These are phyloP conservation scores for Paralinhomoeus sp. DNA, from an alignment of 2,888 invertebrate genomes.

Conservation along the genomic window DNA sequence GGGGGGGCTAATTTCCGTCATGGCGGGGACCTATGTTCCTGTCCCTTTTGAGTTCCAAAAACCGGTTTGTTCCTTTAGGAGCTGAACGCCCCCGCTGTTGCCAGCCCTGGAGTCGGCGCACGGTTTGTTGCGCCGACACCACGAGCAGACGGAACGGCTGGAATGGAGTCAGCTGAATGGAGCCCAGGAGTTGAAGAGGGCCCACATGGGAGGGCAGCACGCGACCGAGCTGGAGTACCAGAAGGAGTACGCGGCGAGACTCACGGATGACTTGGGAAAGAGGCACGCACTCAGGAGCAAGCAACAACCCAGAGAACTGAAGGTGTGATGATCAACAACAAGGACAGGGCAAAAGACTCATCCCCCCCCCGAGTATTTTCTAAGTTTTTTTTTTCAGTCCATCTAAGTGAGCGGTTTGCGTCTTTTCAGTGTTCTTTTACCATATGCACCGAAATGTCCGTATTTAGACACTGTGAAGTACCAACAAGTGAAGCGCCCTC, in stretches of 20 bases:
- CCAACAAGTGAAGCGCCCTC: too few species aligned
- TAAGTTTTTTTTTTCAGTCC: too few species aligned
- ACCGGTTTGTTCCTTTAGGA: slow-evolving; percentile 44
- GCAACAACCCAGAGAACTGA: slow-evolving; percentile 93
- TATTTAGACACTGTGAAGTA: too few species aligned
- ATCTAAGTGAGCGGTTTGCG: too few species aligned
- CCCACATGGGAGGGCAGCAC: slow-evolving; percentile 7
- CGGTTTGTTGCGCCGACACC: slow-evolving; percentile 71
- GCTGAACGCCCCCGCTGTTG: slow-evolving; percentile 68
- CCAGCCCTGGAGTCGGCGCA: slow-evolving; percentile 87
- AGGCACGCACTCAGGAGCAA: slow-evolving; percentile 88
- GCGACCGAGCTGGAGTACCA: slow-evolving; percentile 19
- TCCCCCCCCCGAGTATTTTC: too few species aligned
- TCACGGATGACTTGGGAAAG: slow-evolving; percentile 75
- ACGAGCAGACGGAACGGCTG: slow-evolving; percentile 82
- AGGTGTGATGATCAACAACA: slow-evolving; percentile 36
- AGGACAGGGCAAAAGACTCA: too few species aligned
- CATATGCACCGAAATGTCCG: too few species aligned
- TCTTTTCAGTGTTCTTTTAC: too few species aligned
- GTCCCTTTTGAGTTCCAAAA: neutral
- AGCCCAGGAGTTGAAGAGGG: slow-evolving; percentile 45
- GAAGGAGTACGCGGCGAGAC: slow-evolving; percentile 70
- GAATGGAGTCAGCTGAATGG: slow-evolving; percentile 85
- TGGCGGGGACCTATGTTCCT: too few species aligned
- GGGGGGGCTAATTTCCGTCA: too few species aligned